A percentile compares a stretch with the other conserved stretches of the same genome.
Evolutionary conservation across 2,888 invertebrate genomes (phyloP).

Genomic region (Teleiodes luculella): DNA sequence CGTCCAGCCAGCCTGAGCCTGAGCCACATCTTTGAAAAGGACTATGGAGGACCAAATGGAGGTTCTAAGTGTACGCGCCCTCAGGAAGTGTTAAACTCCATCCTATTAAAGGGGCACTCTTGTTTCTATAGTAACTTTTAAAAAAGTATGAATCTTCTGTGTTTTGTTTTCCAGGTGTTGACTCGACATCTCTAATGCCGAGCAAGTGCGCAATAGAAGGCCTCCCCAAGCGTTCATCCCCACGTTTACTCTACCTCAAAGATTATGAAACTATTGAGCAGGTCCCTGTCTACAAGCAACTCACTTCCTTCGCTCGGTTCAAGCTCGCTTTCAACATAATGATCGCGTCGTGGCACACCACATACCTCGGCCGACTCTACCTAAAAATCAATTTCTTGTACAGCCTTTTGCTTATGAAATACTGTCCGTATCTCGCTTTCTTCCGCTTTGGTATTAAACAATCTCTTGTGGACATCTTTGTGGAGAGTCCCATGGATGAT

Average conservation of each 20-base stretch:
- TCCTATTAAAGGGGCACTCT: too few species aligned
- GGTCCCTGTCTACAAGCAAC: slow-evolving; percentile 61
- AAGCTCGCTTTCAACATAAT: slow-evolving; percentile 41
- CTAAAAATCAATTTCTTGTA: slow-evolving; percentile 80
- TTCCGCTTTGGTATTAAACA: slow-evolving; percentile 80
- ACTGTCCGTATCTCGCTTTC: slow-evolving; percentile 84
- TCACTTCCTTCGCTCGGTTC: slow-evolving; percentile 43
- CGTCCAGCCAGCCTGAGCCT: too few species aligned
- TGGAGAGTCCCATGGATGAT: slow-evolving; percentile 55
- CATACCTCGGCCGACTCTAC: slow-evolving; percentile 75
- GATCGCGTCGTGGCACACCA: slow-evolving; percentile 51
- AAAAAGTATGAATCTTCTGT: too few species aligned
- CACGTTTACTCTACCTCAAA: slow-evolving; percentile 52
- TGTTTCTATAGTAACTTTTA: too few species aligned
- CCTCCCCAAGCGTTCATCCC: slow-evolving; percentile 33
- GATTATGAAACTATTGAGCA: slow-evolving; percentile 64
- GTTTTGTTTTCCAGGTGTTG: slow-evolving; percentile 44
- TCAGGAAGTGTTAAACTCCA: too few species aligned
- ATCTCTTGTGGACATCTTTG: slow-evolving; percentile 80
- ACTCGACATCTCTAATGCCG: slow-evolving; percentile 38
- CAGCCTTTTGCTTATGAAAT: slow-evolving; percentile 80
- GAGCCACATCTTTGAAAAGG: too few species aligned
- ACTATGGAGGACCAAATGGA: too few species aligned
- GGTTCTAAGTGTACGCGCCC: too few species aligned
- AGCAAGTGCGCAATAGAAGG: slow-evolving; percentile 43